Evolutionary conservation across 2,113 vertebrate genomes (phyloP), one percentile per base, ranked within the genome.

Genomic region (Oreochromis aureus): DNA sequence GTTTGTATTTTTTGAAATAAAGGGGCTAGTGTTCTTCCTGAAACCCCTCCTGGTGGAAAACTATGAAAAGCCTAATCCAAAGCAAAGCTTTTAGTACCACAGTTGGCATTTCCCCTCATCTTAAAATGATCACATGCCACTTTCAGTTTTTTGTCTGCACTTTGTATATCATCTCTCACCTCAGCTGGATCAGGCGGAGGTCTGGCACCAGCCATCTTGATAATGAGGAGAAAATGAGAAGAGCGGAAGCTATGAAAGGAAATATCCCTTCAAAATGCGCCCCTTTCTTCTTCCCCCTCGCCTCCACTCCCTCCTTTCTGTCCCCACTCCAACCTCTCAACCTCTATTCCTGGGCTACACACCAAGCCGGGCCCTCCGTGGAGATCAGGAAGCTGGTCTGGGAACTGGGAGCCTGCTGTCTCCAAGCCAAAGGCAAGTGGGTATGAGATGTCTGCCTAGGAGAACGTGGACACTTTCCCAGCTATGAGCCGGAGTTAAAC

Each of bases 181-280:
- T 92, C 84, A 58, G 89, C 71, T 84, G 85, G 90, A 92, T 88
- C 86, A 83, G 59, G 84, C 84, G 84, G 85, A 91, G 90, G 89
- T 90, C 94, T 94, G 95, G 93, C 90, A 94, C 89, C 84, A 91
- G 89, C 59, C 84, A 78, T 88, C 86, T 91, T 84, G 91, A 94
- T 94, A 95, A 95, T 93, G 90, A 93, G 89, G 84, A 93, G 91
- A 94, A 95, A 95, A 94, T 85, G 94, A 94, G 93, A 91, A 24
- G 55, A 90, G 82, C 76, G 91, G 93, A 96, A 96, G 89, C 88
- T 41, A 81, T 86, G 93, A 94, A 93, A 94, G 93, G 93, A 96
- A 95, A 95, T 94, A 94, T 94, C 89, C 85, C 87, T 89, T 92
- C 86, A 92, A 94, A 69, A 93, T 58, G 76, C 59, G 13, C 81